Evolutionary conservation across 2,113 vertebrate genomes (phyloP), one percentile per base, ranked within the genome.

Genomic region (Centropristis striata): DNA sequence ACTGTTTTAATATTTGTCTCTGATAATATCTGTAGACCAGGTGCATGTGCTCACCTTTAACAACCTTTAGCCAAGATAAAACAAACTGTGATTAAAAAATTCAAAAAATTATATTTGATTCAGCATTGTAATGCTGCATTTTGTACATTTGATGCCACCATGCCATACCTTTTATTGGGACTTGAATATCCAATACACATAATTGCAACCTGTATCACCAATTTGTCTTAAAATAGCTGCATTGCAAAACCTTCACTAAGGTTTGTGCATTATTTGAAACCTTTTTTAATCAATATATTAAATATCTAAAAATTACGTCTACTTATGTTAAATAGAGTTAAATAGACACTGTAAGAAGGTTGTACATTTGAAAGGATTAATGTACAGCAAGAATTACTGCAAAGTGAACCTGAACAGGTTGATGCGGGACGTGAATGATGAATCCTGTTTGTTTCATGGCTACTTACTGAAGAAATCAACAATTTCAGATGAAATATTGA

Each of bases 1-100:
- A 70, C 66, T 39, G 51, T 59, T 86, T 64, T 68, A 73, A 78
- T 86, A 80, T 85, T 75, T 81, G 74, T 8, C 3, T 59, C 36
- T 32, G 32, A 32, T 32, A 32, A 32, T 32, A 41, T 47, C 21
- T 46, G 41, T 68, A 18, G 11, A 57, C 42, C 15, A 58, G 53
- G 66, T 55, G 54, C 23, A 58, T 42, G 37, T 28, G 54, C 21
- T 51, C 41, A 80, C 28, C 54, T 71, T 78, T 55, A 67, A 72
- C 44, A 39, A 65, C 47, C 36, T 67, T 80, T 20, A 51, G 21
- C 10, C 25, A 21, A 20, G 15, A 65, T 21, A 61, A 61, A 44
- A 4, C 11, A 28, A 37, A 68, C 50, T 68, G 4, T 5, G 14
- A 47, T 32, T 46, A 32, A 28, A 75, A 47, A 60, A 50, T 7